Base-by-base conservation (phyloP, 2,797 vertebrate species). In the Hybognathus amarus region DNA sequence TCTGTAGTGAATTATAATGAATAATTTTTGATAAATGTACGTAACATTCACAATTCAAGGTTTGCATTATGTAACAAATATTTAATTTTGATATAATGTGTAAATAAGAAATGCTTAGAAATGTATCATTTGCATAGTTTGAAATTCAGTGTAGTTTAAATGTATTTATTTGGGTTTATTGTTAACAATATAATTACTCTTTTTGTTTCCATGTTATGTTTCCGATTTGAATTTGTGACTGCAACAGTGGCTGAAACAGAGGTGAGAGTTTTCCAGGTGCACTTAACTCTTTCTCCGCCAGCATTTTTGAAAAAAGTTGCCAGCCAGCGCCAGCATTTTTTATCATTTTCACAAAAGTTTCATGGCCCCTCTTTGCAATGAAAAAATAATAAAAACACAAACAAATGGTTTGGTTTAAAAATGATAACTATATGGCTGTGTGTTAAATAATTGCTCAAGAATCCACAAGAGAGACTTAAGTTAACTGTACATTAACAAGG, bases 401-500 rank as follows among this genome's bases (percentile, higher is more conserved):
- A 80, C 15, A 50, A 22, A 45, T 30, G 61, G 24, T 27, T 47
- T 12, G 1, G 27, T 38, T 71, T 42, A 24, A 61, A 66, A 61
- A 30, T 5, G 12, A 67, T 67, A 17, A n/a, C 69, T 56, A 79
- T 66, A 12, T 76, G 11, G 20, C 75, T 77, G 47, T 87, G 50
- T 59, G 40, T 68, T 71, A 22, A 54, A 74, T 85, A 73, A 80
- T 81, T 70, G 64, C 33, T 86, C 30, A 80, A 36, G 4, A 85
- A 77, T 66, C 74, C 74, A 17, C 66, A 80, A 85, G 80, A 67
- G 64, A 77, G 56, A 24, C 18, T 85, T 82, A 71, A 70, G 12
- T 86, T 82, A 90, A 79, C 74, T 77, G 86, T 79, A 75, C 54
- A 67, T 78, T 79, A 84, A 76, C 9, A 85, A 84, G 86, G 87